A percentile compares a stretch with the other conserved stretches of the same genome.
Conservation (phyloP, 2,113 vertebrate species). For the Notothenia coriiceps region DNA sequence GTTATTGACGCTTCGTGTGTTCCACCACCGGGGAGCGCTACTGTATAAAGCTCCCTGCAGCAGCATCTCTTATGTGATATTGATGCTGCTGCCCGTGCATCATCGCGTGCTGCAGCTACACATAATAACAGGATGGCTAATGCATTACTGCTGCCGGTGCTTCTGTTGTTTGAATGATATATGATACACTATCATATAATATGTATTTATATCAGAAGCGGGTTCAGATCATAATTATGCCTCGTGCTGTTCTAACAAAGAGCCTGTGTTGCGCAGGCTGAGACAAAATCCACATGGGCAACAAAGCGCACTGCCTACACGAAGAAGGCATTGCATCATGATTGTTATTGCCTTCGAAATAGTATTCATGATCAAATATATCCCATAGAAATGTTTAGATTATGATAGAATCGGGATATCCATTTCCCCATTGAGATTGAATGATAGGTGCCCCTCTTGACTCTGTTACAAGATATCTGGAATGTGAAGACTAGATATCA, state of each 20-base stretch:
- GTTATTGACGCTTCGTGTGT: neutral
- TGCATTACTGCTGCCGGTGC: neutral
- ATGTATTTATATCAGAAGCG: neutral
- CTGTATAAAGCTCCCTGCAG: neutral
- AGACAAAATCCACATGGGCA: conserved; percentile 27
- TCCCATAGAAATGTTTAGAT: neutral
- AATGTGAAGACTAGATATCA: too few species aligned
- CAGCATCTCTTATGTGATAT: conserved; percentile 10
- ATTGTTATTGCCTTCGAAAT: neutral
- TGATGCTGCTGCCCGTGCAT: conserved; percentile 15
- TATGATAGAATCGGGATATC: neutral
- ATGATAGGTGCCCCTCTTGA: neutral
- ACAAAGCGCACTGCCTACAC: neutral
- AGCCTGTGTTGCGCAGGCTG: conserved; percentile 8
- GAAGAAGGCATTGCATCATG: conserved; percentile 6
- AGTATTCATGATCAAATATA: neutral
- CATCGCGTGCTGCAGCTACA: conserved; percentile 43
- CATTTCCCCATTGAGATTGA: too few species aligned
- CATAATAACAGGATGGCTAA: neutral
- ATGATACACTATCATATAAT: neutral
- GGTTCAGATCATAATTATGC: neutral
- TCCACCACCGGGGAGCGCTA: conserved; percentile 55
- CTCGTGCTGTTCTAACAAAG: neutral
- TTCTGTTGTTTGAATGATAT: neutral
- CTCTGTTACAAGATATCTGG: too few species aligned